phyloP scores from a whole-genome alignment of 2,113 vertebrate genomes.

The Dinomys branickii region DNA sequence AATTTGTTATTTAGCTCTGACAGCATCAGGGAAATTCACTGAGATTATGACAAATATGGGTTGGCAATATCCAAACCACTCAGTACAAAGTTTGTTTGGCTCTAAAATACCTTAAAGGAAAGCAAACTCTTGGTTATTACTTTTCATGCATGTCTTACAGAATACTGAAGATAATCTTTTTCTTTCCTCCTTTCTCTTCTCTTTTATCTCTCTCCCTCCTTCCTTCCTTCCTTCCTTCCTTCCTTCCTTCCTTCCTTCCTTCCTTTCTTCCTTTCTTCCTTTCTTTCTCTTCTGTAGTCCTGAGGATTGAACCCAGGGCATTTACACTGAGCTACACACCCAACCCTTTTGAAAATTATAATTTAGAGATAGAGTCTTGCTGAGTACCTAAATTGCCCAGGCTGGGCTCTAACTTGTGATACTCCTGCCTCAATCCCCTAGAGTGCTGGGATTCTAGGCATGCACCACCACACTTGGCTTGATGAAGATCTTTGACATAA shows the following conservation, averaged over 20 bases:
- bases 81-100: not conserved
- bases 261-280: not conserved
- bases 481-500: not conserved
- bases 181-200: not conserved
- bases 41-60: not conserved
- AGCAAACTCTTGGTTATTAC: not conserved
- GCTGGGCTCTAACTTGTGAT: not conserved
- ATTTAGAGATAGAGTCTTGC: not conserved
- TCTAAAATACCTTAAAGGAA: not conserved
- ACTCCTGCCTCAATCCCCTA: not conserved
- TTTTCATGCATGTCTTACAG: not conserved
- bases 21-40: not conserved
- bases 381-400: not conserved
- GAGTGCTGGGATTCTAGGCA: not conserved
- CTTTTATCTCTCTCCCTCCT: not conserved
- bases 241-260: fast-evolving
- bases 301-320: not conserved
- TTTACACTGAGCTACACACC: not conserved
- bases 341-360: not conserved
- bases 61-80: not conserved
- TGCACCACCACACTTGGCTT: not conserved
- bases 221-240: too few relatives aligned
- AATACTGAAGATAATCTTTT: not conserved
- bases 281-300: not conserved
- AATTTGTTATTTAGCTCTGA: not conserved